Conservation (phyloP, 1,140 invertebrate species). For the Nephila pilipes region DNA sequence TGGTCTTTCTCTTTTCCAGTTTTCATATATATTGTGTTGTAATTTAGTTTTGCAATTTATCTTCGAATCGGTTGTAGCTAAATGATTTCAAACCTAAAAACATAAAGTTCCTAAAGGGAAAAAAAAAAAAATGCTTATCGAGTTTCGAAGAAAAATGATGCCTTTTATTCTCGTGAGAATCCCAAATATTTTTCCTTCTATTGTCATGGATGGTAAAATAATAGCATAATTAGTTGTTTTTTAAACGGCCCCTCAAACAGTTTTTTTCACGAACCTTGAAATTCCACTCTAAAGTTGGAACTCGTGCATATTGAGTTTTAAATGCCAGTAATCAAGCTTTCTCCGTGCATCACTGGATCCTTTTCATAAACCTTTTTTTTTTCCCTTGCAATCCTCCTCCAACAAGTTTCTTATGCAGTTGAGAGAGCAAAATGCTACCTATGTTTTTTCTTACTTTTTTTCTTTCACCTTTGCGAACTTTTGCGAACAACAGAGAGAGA, state of each 20-base stretch:
- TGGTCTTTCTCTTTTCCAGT: too few species aligned
- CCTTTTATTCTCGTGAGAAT: neutral
- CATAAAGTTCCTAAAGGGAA: too few species aligned
- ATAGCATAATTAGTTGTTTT: constrained; percentile 3
- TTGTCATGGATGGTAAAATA: neutral
- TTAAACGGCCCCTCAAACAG: neutral
- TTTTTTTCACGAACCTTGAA: neutral
- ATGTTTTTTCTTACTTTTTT: neutral
- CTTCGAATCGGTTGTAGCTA: too few species aligned
- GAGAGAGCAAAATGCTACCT: neutral
- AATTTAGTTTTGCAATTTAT: too few species aligned
- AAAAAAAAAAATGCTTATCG: neutral
- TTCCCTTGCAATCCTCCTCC: constrained; percentile 9
- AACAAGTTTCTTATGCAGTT: constrained; percentile 6
- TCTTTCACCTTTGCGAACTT: constrained; percentile 61
- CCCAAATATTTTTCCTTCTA: neutral
- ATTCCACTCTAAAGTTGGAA: neutral
- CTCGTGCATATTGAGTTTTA: constrained; percentile 42
- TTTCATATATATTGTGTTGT: too few species aligned
- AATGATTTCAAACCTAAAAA: too few species aligned
- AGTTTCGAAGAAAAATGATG: neutral
- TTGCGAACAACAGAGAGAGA: constrained; percentile 5
- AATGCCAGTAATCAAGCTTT: constrained; percentile 58
- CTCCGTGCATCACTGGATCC: constrained; percentile 1
- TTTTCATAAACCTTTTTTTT: neutral